Percentiles rank a stretch among this genome's conserved stretches.
phyloP scores from a whole-genome alignment of 30 jellyfish, hydroid and myxozoan genomes.

The Turritopsis rubra region DNA sequence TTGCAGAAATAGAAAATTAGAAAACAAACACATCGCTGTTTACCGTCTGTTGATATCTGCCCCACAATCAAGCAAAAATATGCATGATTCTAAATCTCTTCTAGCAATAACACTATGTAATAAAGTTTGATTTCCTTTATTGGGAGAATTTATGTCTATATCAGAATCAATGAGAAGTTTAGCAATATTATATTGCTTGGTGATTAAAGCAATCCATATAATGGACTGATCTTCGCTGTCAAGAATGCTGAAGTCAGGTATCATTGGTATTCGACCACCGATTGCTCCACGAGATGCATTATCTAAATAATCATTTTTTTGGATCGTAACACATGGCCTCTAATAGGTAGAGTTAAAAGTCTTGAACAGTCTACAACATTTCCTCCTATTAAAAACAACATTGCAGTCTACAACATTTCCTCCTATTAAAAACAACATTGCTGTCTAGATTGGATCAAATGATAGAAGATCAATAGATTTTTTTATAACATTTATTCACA shows the following conservation, averaged over 20 bases:
- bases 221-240: constrained; percentile 92
- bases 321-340: background rate
- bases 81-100: constrained; percentile 47
- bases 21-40: background rate
- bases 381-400: no score
- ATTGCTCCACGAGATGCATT: constrained; percentile 82
- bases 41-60: constrained; percentile 72
- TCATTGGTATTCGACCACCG: constrained; percentile 80
- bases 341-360: no score
- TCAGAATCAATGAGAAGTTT: constrained; percentile 77
- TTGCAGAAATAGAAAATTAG: background rate
- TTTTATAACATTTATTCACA: no score
- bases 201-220: constrained; percentile 70
- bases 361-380: no score
- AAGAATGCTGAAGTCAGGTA: constrained; percentile 64
- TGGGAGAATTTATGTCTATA: constrained; percentile 55
- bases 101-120: constrained; percentile 62
- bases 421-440: no score
- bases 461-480: no score
- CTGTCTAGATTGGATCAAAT: no score
- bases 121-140: constrained; percentile 36
- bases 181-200: constrained; percentile 63
- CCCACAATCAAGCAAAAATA: constrained; percentile 68
- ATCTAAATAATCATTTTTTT: constrained; percentile 26
- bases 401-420: no score